These are phyloP conservation scores for Bimastos eiseni DNA, from an alignment of 2,888 invertebrate genomes.

Conservation along the genomic window DNA sequence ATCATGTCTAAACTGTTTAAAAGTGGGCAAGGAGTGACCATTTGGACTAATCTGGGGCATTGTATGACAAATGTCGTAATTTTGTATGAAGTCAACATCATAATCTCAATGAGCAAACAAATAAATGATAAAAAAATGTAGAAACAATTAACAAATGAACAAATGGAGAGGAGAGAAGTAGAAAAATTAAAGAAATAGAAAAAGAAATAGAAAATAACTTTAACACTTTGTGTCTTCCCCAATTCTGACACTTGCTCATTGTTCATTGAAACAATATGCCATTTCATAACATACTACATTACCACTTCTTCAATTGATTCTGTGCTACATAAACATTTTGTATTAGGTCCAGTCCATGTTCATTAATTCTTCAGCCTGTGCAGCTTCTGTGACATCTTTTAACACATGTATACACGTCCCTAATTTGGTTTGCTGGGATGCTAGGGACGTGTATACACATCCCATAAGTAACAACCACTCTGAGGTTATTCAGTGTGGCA, in stretches of 20 bases:
- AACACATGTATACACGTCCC: no score
- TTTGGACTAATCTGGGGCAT: not conserved
- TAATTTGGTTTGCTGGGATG: no score
- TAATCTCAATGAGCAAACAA: not conserved
- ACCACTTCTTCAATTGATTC: not conserved
- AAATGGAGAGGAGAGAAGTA: not conserved
- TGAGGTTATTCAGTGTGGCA: no score
- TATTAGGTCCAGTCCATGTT: no score
- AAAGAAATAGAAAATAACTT: not conserved
- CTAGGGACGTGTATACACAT: no score
- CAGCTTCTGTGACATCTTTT: not conserved
- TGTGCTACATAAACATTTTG: not conserved
- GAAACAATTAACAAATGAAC: not conserved
- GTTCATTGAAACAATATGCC: not conserved
- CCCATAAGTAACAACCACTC: no score
- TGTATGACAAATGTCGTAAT: not conserved
- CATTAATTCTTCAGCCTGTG: no score
- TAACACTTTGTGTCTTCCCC: not conserved
- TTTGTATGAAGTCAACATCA: not conserved
- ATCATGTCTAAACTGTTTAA: not conserved
- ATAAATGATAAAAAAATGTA: not conserved
- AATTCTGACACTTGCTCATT: not conserved
- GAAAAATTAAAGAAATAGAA: not conserved
- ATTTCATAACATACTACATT: not conserved
- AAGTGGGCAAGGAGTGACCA: not conserved